Evolutionary conservation across 2,888 invertebrate genomes (phyloP).

Genomic region (Steinernema hermaphroditum): DNA sequence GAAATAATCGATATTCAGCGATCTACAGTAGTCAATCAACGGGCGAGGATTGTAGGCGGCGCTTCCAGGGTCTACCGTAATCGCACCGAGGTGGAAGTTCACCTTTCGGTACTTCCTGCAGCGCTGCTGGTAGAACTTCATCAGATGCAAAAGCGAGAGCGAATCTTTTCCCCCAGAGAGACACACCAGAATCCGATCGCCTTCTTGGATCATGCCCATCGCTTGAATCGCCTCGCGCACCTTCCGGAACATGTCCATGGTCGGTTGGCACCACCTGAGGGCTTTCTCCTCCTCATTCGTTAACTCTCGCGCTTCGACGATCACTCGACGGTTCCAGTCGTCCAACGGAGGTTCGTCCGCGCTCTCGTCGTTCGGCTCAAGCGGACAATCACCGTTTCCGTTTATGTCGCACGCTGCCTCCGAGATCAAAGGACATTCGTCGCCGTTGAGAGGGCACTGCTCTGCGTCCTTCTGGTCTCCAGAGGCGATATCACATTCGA

Average conservation of each 20-base stretch:
- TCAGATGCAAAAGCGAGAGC: constrained; percentile 79
- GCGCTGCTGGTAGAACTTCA: constrained; percentile 82
- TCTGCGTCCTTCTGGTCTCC: constrained; percentile 28
- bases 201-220: constrained; percentile 71
- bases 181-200: constrained; percentile 82
- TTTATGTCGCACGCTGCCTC: background rate
- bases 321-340: constrained; percentile 51
- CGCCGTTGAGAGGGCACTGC: background rate
- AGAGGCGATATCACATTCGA: too few species aligned
- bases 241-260: constrained; percentile 80
- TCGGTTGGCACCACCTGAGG: constrained; percentile 76
- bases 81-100: constrained; percentile 75
- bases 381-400: constrained; percentile 11
- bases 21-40: constrained; percentile 78
- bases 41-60: constrained; percentile 73
- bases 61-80: constrained; percentile 78
- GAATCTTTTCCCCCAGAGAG: constrained; percentile 83
- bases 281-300: constrained; percentile 35
- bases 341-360: constrained; percentile 34
- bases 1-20: constrained; percentile 77
- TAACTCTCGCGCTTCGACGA: constrained; percentile 68
- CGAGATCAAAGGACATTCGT: constrained; percentile 5
- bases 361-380: constrained; percentile 10
- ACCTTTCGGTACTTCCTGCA: constrained; percentile 67
- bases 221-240: constrained; percentile 51